phyloP scores from a whole-genome alignment of 2,888 invertebrate genomes.

The Ectemnius cavifrons region DNA sequence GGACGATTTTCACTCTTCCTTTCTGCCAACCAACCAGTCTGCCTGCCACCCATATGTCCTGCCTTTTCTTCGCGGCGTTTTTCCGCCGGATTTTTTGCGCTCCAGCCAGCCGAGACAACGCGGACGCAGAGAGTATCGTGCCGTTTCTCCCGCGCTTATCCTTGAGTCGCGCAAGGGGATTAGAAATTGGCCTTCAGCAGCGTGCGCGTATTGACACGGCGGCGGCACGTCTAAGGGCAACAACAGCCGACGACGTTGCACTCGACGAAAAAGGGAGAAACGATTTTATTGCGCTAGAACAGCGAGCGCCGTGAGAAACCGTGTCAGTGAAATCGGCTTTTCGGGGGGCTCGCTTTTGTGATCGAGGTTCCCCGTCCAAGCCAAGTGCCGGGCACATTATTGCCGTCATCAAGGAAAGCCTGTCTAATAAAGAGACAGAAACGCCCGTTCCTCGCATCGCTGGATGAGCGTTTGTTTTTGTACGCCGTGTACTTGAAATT shows the following conservation, averaged over 20 bases:
- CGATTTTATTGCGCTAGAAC: slow-evolving; percentile 42
- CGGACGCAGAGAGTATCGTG: slow-evolving; percentile 23
- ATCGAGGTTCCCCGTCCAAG: background rate
- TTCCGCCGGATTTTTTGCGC: slow-evolving; percentile 51
- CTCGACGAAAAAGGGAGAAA: slow-evolving; percentile 39
- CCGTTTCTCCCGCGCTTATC: slow-evolving; percentile 67
- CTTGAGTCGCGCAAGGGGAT: slow-evolving; percentile 66
- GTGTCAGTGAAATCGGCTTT: slow-evolving; percentile 47
- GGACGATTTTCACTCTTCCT: slow-evolving; percentile 45
- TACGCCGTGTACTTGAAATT: background rate
- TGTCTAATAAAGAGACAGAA: too few species aligned
- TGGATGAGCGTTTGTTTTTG: too few species aligned
- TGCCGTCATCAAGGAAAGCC: too few species aligned
- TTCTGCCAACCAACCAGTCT: slow-evolving; percentile 1
- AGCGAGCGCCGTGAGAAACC: slow-evolving; percentile 27
- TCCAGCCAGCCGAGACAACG: slow-evolving; percentile 47
- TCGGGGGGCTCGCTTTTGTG: slow-evolving; percentile 11
- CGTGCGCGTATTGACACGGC: slow-evolving; percentile 23
- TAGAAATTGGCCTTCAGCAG: slow-evolving; percentile 74
- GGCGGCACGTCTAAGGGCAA: slow-evolving; percentile 40
- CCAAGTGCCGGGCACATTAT: background rate
- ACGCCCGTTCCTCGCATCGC: too few species aligned
- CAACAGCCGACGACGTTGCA: slow-evolving; percentile 12
- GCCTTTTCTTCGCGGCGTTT: slow-evolving; percentile 53
- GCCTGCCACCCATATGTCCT: slow-evolving; percentile 26